Evolutionary conservation across 2,797 vertebrate species (phyloP).

Genomic region (Clamator glandarius): DNA sequence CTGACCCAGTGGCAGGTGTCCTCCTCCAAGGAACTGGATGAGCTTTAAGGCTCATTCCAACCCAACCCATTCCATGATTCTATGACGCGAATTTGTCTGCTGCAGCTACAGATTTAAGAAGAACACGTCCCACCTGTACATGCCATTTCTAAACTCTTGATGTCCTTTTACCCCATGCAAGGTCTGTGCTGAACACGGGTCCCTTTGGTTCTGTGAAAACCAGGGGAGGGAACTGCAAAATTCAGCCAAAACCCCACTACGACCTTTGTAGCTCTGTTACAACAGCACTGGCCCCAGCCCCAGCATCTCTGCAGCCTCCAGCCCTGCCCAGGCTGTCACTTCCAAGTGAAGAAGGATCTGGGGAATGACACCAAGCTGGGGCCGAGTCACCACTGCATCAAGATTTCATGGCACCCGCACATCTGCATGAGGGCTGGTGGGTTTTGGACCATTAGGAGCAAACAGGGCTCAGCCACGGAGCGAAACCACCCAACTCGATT

Average conservation of each 20-base stretch:
- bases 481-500: constrained; percentile 21
- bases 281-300: neutral
- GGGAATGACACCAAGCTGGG: neutral
- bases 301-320: constrained; percentile 41
- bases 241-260: constrained; percentile 3
- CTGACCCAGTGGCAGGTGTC: too few relatives aligned
- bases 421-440: neutral
- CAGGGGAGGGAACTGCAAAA: neutral
- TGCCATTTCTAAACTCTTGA: neutral
- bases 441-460: too few relatives aligned
- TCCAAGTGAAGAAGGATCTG: constrained; percentile 59
- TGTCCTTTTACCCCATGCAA: neutral
- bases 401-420: constrained; percentile 10
- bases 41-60: too few relatives aligned
- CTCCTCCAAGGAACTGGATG: too few relatives aligned
- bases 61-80: too few relatives aligned
- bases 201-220: neutral
- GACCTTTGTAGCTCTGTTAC: constrained; percentile 12
- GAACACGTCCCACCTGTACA: neutral
- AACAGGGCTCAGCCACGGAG: neutral
- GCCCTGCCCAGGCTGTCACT: constrained; percentile 37
- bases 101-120: neutral
- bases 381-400: constrained; percentile 36
- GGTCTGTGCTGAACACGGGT: neutral
- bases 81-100: neutral